Evolutionary conservation across 2,797 vertebrate species (phyloP), one percentile per base, ranked within the genome.

Genomic region (Dendrocincla fuliginosa): DNA sequence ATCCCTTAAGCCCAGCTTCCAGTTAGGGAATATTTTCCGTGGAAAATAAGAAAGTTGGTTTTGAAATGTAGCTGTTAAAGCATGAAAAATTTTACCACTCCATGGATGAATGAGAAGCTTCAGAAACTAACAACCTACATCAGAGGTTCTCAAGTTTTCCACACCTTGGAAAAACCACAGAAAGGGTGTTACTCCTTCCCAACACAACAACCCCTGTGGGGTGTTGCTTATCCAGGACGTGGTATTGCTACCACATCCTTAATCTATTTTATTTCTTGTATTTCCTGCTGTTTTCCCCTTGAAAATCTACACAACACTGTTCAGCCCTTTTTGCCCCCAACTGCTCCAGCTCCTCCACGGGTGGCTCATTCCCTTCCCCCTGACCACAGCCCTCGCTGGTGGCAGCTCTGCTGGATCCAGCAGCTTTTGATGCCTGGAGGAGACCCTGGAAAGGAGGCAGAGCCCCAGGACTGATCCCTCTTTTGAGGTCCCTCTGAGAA

Each of bases 51-150:
- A 89, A 70, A 89, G 67, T 93, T 63, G 84, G 76, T 86, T 95
- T 93, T 82, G 93, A 95, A 64, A 97, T 88, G 96, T 56, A 96
- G 96, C 91, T 57, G 83, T 92, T 96, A 90, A 96, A 97, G 96
- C 96, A 96, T 96, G 95, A 90, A 52, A 27, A 67, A 88, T 96
- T 96, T 95, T 93, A 96, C 96, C 94, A 95, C 95, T 95, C 96
- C 80, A 82, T 95, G 96, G 95, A 96, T 97, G 96, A 96, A 96
- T 96, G 96, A 95, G 89, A 96, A 97, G 96, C 96, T 96, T 94
- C 96, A 96, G 95, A 64, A 95, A 84, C 94, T 95, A 84, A 76
- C 95, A 97, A 91, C 96, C 93, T 93, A 91, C 80, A 93, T 63
- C 85, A 96, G 95, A 70, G 96, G 95, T 97, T 96, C 96, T 97